A percentile compares a stretch with the other conserved stretches of the same genome.
Evolutionary conservation across 2,797 vertebrate genomes (phyloP).

Genomic region (Pogoniulus pusillus): DNA sequence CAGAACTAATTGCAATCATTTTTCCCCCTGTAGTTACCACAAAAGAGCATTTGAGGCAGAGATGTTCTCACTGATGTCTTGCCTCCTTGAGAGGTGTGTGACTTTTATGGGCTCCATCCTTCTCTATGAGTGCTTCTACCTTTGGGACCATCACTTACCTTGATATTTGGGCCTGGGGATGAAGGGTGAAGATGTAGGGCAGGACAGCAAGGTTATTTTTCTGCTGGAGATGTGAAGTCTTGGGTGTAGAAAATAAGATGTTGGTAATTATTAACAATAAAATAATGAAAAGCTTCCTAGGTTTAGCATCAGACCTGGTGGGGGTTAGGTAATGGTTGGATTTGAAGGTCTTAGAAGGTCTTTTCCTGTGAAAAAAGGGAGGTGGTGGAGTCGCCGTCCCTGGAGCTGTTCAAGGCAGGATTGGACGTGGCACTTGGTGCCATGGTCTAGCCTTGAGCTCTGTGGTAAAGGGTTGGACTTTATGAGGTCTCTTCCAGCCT

Average conservation of each 20-base stretch:
- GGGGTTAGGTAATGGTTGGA: too few species aligned
- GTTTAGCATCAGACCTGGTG: too few species aligned
- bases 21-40: not conserved
- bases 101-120: accelerated
- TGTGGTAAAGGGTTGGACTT: too few species aligned
- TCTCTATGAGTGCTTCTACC: accelerated
- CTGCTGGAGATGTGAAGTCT: not conserved
- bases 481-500: too few species aligned
- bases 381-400: too few species aligned
- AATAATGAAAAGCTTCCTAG: too few species aligned
- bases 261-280: too few species aligned
- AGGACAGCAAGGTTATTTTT: not conserved
- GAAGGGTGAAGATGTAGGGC: accelerated
- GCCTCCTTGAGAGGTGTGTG: not conserved
- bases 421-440: too few species aligned
- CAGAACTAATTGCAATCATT: not conserved
- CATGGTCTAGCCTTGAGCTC: too few species aligned
- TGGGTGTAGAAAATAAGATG: not conserved
- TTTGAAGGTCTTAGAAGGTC: too few species aligned
- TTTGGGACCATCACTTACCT: not conserved
- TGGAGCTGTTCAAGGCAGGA: too few species aligned
- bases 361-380: too few species aligned
- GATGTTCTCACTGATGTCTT: not conserved
- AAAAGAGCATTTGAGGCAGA: not conserved
- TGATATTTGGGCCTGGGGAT: accelerated